Evolutionary conservation across 2,888 invertebrate genomes (phyloP), one percentile per base, ranked within the genome.

Genomic region (Trissolcus brochymenae): DNA sequence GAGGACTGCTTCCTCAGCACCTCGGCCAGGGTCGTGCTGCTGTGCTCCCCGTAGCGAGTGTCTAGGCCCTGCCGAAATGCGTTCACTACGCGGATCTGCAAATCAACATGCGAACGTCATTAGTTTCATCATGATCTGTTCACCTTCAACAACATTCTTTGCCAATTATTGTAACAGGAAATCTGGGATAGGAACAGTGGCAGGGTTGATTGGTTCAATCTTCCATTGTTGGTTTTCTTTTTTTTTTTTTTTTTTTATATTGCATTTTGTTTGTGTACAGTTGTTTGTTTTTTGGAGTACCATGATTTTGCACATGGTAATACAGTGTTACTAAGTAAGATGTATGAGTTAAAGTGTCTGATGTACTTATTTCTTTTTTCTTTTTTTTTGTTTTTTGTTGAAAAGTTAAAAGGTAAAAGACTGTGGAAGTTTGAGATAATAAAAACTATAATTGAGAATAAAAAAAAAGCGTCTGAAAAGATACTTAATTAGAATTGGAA

Each of bases 1-100:
- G 96, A 96, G 88, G 96, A 94, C 93, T 97, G 96, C 92, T 96
- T 97, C 90, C 96, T 95, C 88, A 96, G 94, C 90, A 96, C 96
- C 92, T 96, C 96, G 80, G 96, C 96, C 90, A 96, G 93, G 91
- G 96, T 95, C 90, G 95, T 95, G 92, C 95, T 96, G 90, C 95
- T 95, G 91, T 95, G 94, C 91, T 96, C 96, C 91, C 96, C 86
- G 83, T 86, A 87, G 82, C 87, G 87, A 83, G 85, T 80, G 84
- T 87, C 87, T 92, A 98, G 94, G 91, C 98, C 98, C 94, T 98
- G 98, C 91, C 99, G 98, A 94, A 99, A 99, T 92, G 99, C 99
- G 93, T 99, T 99, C 92, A 99, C 98, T 93, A 99, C 99, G 93
- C 99, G 98, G 91, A 99, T 99, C 99, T 99, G 95, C 91, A 92